Evolutionary conservation across 1,140 invertebrate genomes (phyloP).

Genomic region (Eufriesea mexicana): DNA sequence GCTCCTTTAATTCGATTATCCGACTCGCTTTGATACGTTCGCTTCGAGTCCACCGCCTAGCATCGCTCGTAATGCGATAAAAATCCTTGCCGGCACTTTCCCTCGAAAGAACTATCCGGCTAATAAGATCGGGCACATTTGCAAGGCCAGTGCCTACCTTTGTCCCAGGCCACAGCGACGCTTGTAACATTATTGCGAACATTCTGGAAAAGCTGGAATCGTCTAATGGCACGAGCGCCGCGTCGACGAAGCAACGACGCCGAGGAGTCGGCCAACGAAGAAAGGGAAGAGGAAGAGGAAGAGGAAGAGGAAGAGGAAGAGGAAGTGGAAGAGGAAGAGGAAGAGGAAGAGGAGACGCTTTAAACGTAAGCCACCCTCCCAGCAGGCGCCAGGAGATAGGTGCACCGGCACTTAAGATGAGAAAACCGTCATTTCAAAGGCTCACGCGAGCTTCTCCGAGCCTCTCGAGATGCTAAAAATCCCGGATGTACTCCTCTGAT

Average conservation of each 20-base stretch:
- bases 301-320: not conserved
- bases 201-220: conserved; percentile 53
- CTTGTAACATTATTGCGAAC: conserved; percentile 55
- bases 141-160: conserved; percentile 48
- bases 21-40: conserved; percentile 62
- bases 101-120: conserved; percentile 39
- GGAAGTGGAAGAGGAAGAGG: not conserved
- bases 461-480: conserved; percentile 43
- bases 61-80: conserved; percentile 60
- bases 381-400: conserved; percentile 34
- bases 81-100: conserved; percentile 49
- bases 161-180: conserved; percentile 43
- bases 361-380: conserved; percentile 45
- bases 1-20: conserved; percentile 62
- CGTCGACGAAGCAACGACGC: not conserved
- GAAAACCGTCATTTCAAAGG: conserved; percentile 60
- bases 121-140: conserved; percentile 66
- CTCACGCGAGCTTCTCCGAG: conserved; percentile 11
- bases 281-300: not conserved
- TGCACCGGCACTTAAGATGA: conserved; percentile 57
- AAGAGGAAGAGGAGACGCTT: conserved; percentile 3
- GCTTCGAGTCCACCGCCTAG: conserved; percentile 5
- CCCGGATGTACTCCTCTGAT: conserved; percentile 34
- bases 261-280: not conserved
- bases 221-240: conserved; percentile 53